A percentile compares a stretch with the other conserved stretches of the same genome.
Evolutionary conservation across 2,888 invertebrate genomes (phyloP).

Genomic region (Creontiades dilutus): DNA sequence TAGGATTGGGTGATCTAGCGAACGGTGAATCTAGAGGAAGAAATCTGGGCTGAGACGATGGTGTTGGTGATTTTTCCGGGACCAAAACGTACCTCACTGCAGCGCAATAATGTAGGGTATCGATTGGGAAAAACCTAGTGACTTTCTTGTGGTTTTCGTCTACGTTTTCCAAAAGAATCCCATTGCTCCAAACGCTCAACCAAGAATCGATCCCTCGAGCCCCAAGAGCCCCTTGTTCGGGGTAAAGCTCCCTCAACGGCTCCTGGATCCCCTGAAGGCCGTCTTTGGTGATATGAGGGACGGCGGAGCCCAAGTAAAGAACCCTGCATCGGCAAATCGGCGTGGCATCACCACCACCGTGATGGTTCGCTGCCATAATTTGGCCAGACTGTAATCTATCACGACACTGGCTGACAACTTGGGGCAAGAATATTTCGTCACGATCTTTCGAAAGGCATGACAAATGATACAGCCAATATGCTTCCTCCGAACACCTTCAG

Average conservation of each 20-base stretch:
- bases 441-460: constrained; percentile 23
- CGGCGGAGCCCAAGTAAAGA: constrained; percentile 96
- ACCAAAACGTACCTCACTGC: constrained; percentile 92
- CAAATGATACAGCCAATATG: neutral
- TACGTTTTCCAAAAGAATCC: constrained; percentile 95
- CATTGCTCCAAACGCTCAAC: constrained; percentile 98
- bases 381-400: neutral
- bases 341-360: constrained; percentile 83
- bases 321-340: constrained; percentile 98
- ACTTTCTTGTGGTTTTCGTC: constrained; percentile 97
- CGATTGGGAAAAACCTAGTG: constrained; percentile 96
- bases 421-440: neutral
- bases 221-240: constrained; percentile 93
- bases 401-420: neutral
- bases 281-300: constrained; percentile 98
- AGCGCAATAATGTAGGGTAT: constrained; percentile 96
- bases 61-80: constrained; percentile 83
- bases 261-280: constrained; percentile 98
- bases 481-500: constrained; percentile 20
- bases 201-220: constrained; percentile 96
- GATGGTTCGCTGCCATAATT: constrained; percentile 49
- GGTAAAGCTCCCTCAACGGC: constrained; percentile 96
- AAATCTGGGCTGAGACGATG: constrained; percentile 84
- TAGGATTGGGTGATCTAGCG: constrained; percentile 93
- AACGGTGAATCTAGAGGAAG: constrained; percentile 97